Conservation (phyloP, 2,888 invertebrate genomes). For the Alsophila aescularia region DNA sequence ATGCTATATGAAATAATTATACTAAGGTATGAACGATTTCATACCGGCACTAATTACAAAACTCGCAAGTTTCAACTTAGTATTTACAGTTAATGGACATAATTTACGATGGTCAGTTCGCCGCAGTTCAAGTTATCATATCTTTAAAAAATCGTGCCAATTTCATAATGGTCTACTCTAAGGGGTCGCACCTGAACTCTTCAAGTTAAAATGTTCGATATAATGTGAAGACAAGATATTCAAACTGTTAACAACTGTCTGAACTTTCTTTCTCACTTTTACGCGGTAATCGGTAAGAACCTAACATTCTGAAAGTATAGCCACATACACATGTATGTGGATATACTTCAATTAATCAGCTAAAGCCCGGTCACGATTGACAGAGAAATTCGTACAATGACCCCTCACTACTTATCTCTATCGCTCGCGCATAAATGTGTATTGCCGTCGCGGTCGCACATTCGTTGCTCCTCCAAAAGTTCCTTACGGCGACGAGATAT, state of each 20-base stretch:
- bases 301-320: neutral
- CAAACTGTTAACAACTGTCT: neutral
- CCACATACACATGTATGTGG: neutral
- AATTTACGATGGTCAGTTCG: slow-evolving; percentile 35
- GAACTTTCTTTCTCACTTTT: slow-evolving; percentile 18
- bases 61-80: slow-evolving; percentile 50
- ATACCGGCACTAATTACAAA: slow-evolving; percentile 58
- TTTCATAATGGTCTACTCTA: neutral
- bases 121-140: slow-evolving; percentile 10
- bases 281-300: neutral
- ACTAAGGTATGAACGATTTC: slow-evolving; percentile 65
- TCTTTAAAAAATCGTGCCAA: neutral
- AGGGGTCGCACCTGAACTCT: no score
- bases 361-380: no score
- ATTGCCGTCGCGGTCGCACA: no score
- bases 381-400: no score
- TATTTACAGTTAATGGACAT: slow-evolving; percentile 66
- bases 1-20: slow-evolving; percentile 66
- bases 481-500: neutral
- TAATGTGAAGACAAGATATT: no score
- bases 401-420: no score
- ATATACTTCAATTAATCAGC: slow-evolving; percentile 6
- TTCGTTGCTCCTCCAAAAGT: no score
- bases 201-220: no score
- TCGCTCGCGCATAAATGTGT: no score